Percentiles rank a stretch among this genome's conserved stretches.
Evolutionary conservation across 2,113 vertebrate species (phyloP).

Genomic region (Cebus imitator): DNA sequence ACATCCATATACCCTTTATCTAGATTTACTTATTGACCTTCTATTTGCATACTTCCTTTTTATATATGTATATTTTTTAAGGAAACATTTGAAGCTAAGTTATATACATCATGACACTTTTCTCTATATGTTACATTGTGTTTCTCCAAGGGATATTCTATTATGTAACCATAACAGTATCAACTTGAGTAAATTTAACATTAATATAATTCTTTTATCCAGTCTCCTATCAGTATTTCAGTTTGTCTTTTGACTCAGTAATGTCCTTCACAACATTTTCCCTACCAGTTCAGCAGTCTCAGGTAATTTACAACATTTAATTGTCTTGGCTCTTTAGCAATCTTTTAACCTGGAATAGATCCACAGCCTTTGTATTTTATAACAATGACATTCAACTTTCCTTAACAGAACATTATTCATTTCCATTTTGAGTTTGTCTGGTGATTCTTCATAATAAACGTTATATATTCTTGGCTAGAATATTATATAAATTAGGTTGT

Average conservation of each 20-base stretch:
- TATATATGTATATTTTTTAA: not conserved
- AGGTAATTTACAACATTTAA: not conserved
- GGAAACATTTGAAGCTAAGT: slow-evolving; percentile 40
- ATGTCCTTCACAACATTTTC: not conserved
- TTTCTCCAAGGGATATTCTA: not conserved
- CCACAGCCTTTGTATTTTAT: slow-evolving; percentile 2
- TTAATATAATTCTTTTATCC: not conserved
- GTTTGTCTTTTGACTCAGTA: not conserved
- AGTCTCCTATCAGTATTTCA: not conserved
- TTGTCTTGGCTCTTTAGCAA: not conserved
- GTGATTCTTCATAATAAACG: not conserved
- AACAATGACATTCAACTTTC: not conserved
- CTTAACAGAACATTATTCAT: not conserved
- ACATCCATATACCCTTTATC: not conserved
- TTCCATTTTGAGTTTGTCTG: slow-evolving; percentile 18
- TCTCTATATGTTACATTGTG: not conserved
- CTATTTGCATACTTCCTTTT: not conserved
- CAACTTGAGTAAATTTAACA: slow-evolving; percentile 4
- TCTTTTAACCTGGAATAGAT: slow-evolving; percentile 18
- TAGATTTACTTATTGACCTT: slow-evolving; percentile 14
- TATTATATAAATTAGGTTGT: not conserved
- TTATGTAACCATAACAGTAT: not conserved
- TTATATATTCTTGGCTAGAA: not conserved
- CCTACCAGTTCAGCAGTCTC: not conserved
- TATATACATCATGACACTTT: not conserved